Conservation (phyloP, 2,797 vertebrate genomes). For the Loris lydekkerianus region DNA sequence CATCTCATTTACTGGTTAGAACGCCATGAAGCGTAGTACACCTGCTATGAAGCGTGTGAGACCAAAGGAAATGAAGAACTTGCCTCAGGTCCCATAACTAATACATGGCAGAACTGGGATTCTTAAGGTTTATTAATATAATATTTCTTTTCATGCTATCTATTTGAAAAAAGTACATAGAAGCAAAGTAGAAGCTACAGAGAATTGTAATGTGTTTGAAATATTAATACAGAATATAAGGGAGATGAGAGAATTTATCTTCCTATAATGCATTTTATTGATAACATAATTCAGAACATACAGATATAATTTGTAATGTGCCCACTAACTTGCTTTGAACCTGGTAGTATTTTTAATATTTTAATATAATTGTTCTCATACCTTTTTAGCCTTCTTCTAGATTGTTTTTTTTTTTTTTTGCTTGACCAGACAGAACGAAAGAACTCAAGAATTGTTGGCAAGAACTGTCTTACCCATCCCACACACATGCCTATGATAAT, state of each 20-base stretch:
- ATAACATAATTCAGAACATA: neutral
- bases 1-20: neutral
- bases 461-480: neutral
- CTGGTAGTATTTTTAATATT: neutral
- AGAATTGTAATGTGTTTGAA: neutral
- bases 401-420: neutral
- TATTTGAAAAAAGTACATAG: neutral
- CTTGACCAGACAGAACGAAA: slow-evolving; percentile 9
- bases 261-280: neutral
- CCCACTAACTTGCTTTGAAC: neutral
- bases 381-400: neutral
- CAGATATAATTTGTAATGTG: neutral
- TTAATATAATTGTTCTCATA: neutral
- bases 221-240: neutral
- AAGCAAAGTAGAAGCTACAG: neutral
- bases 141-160: neutral
- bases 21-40: neutral
- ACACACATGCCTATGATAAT: neutral
- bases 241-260: neutral
- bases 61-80: neutral
- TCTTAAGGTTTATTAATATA: neutral
- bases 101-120: neutral
- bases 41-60: neutral
- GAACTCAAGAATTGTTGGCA: neutral
- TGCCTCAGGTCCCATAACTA: neutral